Base-by-base conservation (phyloP, 2,113 vertebrate species). In the Tachysurus vachellii region DNA sequence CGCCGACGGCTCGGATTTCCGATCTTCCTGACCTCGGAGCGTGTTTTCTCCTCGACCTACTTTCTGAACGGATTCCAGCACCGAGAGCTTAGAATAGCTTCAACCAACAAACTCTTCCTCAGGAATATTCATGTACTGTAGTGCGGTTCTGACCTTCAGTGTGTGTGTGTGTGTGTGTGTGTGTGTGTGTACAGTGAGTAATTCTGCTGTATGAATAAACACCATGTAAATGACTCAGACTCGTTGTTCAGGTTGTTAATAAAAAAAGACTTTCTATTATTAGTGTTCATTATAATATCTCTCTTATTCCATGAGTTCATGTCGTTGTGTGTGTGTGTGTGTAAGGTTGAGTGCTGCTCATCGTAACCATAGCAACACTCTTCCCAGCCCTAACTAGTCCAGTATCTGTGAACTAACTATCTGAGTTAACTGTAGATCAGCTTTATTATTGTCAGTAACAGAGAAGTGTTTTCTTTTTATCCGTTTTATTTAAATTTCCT, bases 61-160 rank as follows among this genome's bases (percentile, higher is more conserved):
- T 85, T 84, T 50, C 70, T 76, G 23, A 50, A 47, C 19, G 10
- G 21, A n/a, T 83, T 83, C 68, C 47, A 62, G 44, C 83, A 19
- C 16, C 0, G 16, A 42, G 26, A 26, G 21, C 42, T 73, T 26
- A 62, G 44, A 76, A 62, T 31, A 31, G 83, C 23, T n/a, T 73
- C 50, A 2, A 28, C 59, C 68, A 11, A 47, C 31, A 8, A 47
- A 76, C 23, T 47, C 57, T 54, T 17, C 12, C 54, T 62, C 66
- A 44, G 16, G 12, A 50, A n/a, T 26, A 76, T 23, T 23, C 42
- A 44, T 17, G 3, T 19, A 42, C 68, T 42, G 68, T 70, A 70
- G 31, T 71, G 31, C 16, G 7, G 14, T 71, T 19, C 28, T 71
- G 68, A 71, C 68, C 68, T 70, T 36, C 31, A 28, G 66, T 68